Evolutionary conservation across 2,888 invertebrate genomes (phyloP), one percentile per base, ranked within the genome.

Genomic region (Dynastes grantii): DNA sequence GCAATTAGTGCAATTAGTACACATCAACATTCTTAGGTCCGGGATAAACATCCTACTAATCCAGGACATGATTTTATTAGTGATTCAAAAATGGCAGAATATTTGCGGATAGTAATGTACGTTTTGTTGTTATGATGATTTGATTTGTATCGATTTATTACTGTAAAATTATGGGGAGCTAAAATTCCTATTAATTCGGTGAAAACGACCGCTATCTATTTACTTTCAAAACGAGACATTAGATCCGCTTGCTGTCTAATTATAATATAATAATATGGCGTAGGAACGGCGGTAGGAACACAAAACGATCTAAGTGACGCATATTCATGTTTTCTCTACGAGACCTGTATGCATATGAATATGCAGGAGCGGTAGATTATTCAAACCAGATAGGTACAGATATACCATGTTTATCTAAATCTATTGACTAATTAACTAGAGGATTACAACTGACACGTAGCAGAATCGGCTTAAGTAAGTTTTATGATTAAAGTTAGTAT

Each of bases 401-500:
- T 55, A 71, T 55, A 71, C 37, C 32, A 29, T 55, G 71, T 55
- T 71, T 0, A 55, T 71, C 37, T 58, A 27, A 71, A 71, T 71
- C 71, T 71, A 71, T 4, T 55, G 37, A 71, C 37, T 58, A 37
- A 71, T 71, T 71, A 58, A 71, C 32, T 58, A 37, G 55, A 16
- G 27, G 32, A 55, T 71, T 55, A 22, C 16, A 65, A 40, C n/a
- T 55, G 55, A 71, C 71, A 55, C n/a, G 55, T 2, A 2, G 27
- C 71, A 71, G 71, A 71, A 37, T 6, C 71, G 71, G 71, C 71
- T 71, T 32, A 8, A 70, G 70, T n/a, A 55, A 4, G 37, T 65
- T 29, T 63, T 8, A 58, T 4, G 55, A 22, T 58, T 58, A 3
- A 58, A 58, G 8, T 8, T n/a, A 5, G n/a, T 53, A 53, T 5